phyloP scores from a whole-genome alignment of 1,140 invertebrate species.

The Drosophila takahashii region DNA sequence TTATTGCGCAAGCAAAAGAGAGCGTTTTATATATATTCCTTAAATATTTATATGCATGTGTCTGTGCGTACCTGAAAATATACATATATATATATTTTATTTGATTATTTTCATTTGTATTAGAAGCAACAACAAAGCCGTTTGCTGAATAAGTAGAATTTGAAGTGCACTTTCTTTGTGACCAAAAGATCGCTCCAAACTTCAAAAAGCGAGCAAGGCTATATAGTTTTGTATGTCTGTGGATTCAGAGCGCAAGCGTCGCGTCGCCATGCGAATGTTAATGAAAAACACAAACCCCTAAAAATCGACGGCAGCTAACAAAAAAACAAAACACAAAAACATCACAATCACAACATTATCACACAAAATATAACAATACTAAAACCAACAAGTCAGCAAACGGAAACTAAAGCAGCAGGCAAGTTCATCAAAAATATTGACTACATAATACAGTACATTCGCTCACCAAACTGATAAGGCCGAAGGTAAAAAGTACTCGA shows the following conservation, averaged over 20 bases:
- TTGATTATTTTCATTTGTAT: constrained; percentile 27
- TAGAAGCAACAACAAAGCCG: constrained; percentile 34
- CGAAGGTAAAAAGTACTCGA: constrained; percentile 51
- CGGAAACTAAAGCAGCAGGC: constrained; percentile 30
- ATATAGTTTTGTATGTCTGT: not conserved
- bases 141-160: constrained; percentile 5
- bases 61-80: constrained; percentile 33
- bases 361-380: constrained; percentile 19
- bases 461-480: constrained; percentile 47
- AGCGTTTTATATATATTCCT: constrained; percentile 2
- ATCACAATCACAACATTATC: constrained; percentile 38
- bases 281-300: constrained; percentile 46
- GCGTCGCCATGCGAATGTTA: constrained; percentile 52
- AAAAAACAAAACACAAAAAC: not conserved
- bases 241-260: constrained; percentile 41
- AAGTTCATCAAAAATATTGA: constrained; percentile 26
- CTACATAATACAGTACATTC: not conserved
- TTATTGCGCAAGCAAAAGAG: constrained; percentile 45
- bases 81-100: constrained; percentile 25
- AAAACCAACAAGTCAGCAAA: constrained; percentile 18
- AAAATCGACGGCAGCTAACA: constrained; percentile 25
- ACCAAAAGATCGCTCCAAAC: constrained; percentile 32
- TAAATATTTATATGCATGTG: constrained; percentile 15
- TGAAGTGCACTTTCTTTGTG: constrained; percentile 35
- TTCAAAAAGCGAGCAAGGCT: constrained; percentile 47